Base-by-base conservation (phyloP, 2,888 invertebrate species). In the Andrena praecox region DNA sequence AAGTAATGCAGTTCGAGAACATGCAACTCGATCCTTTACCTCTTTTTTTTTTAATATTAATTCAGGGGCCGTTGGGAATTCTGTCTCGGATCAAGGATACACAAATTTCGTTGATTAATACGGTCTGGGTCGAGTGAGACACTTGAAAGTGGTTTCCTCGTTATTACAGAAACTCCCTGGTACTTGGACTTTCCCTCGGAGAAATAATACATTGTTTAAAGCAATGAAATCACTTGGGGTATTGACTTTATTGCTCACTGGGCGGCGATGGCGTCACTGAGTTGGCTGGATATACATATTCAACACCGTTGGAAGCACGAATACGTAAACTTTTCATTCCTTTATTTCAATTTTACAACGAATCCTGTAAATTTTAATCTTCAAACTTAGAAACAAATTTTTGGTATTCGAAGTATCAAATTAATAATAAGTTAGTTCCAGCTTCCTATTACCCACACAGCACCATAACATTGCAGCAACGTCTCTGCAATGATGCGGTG, bases 41-140 rank as follows among this genome's bases (percentile, higher is more conserved):
- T 24, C 5, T 42, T 50, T 50, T 12, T 42, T 56, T 10, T 24
- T 69, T 54, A n/a, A 16, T 29, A 5, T 52, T 60, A 60, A 67
- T 75, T 77, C 16, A 10, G 12, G n/a, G 31, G 31, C n/a, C 48
- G 27, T 50, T 48, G 78, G 16, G 42, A 67, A 75, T 52, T 76
- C 42, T 50, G 69, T 42, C 56, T 56, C 8, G 33, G 56, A 56
- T 56, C 48, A n/a, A 76, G 54, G 48, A n/a, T 63, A 62, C 68
- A 20, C 12, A n/a, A 56, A 29, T n/a, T 33, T 24, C 5, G 63
- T 2, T 29, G 68, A 69, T 56, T 69, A 35, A 56, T 27, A 3
- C 6, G 69, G 33, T 62, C 60, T 20, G 16, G 33, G 31, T 27
- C 12, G 33, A 10, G 27, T 27, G 20, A 16, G 42, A 31, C 2